Conservation (phyloP, 2,888 invertebrate genomes). For the Parelbella ahira region DNA sequence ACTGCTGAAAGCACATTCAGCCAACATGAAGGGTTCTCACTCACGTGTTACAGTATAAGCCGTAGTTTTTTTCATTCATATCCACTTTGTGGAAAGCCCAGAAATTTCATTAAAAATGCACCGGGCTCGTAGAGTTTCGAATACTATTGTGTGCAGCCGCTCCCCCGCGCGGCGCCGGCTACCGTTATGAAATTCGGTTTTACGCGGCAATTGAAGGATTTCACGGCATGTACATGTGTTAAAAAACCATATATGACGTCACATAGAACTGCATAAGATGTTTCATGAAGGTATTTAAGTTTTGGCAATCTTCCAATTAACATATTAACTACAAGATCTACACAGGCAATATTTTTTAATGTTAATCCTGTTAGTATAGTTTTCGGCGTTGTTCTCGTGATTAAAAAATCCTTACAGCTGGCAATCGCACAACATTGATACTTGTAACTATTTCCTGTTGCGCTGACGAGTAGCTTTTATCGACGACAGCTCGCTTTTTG, state of each 20-base stretch:
- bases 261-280: too few species aligned
- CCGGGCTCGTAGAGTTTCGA: constrained; percentile 35
- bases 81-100: constrained; percentile 63
- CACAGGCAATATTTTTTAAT: too few species aligned
- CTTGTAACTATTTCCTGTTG: constrained; percentile 65
- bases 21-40: constrained; percentile 28
- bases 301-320: too few species aligned
- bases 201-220: constrained; percentile 24
- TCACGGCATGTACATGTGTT: constrained; percentile 26
- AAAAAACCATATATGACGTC: neutral
- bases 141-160: constrained; percentile 35
- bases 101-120: constrained; percentile 68
- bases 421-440: constrained; percentile 46
- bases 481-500: constrained; percentile 56
- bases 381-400: too few species aligned
- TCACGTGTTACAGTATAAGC: constrained; percentile 48
- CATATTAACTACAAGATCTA: too few species aligned
- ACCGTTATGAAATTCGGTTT: constrained; percentile 34
- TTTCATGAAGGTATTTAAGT: too few species aligned
- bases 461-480: constrained; percentile 59
- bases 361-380: too few species aligned
- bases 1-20: constrained; percentile 24
- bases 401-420: too few species aligned
- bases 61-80: constrained; percentile 56
- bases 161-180: constrained; percentile 35